Conservation (phyloP, 2,888 invertebrate species). For the Drosophila robusta region DNA sequence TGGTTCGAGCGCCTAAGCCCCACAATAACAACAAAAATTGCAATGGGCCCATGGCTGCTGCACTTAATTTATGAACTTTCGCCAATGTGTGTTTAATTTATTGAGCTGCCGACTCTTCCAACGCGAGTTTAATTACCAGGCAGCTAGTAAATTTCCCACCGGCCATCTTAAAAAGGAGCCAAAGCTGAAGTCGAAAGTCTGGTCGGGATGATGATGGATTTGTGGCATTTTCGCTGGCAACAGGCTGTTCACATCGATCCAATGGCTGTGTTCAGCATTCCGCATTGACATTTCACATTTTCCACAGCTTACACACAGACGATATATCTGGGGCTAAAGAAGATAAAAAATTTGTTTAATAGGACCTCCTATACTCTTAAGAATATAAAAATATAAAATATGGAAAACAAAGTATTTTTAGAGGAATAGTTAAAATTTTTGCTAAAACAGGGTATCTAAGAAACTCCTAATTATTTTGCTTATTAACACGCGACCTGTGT, state of each 20-base stretch:
- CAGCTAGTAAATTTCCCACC: slow-evolving; percentile 36
- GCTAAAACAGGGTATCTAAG: no score
- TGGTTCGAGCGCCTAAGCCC: slow-evolving; percentile 20
- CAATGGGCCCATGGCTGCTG: slow-evolving; percentile 15
- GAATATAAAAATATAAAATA: no score
- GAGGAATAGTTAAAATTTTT: no score
- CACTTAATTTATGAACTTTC: slow-evolving; percentile 49
- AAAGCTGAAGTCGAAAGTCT: slow-evolving; percentile 9
- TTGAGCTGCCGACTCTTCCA: slow-evolving; percentile 30
- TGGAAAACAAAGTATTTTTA: no score
- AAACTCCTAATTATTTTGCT: no score
- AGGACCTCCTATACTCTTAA: no score
- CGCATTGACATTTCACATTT: slow-evolving; percentile 5
- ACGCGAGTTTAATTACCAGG: slow-evolving; percentile 43
- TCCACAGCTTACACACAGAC: slow-evolving; percentile 13
- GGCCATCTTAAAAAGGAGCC: not conserved
- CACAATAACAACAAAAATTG: slow-evolving; percentile 23
- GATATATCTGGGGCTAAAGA: no score
- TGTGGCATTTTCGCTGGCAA: slow-evolving; percentile 31
- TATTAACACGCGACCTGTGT: no score
- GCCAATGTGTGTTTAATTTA: slow-evolving; percentile 49
- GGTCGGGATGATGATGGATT: slow-evolving; percentile 23
- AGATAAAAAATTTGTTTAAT: no score
- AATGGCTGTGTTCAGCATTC: slow-evolving; percentile 15
- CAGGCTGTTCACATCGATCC: slow-evolving; percentile 3